Base-by-base conservation (phyloP, 2,113 vertebrate genomes). In the Psittacus erithacus region DNA sequence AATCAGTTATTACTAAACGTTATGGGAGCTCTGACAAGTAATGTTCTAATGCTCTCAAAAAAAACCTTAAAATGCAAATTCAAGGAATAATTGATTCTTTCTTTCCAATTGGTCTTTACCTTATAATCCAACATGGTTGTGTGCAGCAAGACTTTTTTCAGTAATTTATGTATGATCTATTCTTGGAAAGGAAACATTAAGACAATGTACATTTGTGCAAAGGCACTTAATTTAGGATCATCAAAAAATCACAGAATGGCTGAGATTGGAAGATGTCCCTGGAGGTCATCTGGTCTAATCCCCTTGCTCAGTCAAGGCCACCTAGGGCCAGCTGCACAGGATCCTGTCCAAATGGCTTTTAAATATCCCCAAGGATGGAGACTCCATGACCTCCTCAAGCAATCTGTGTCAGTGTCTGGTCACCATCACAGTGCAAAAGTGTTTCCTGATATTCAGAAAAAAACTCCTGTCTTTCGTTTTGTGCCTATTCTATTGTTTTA, bases 301-400 rank as follows among this genome's bases (percentile, higher is more conserved):
- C 2, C 8, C 3, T 13, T 60, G 16, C 25, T 73, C 47, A 47
- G 11, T 9, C 16, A 62, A 24, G 41, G 20, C 4, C 1, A 47
- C 23, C 22, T 57, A 17, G 12, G 20, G 4, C 1, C 0, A 1
- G 5, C 14, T 57, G 3, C 6, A 6, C 41, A 69, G 44, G 14
- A 35, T 19, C 13, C 6, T 41, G 18, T 25, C 11, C 6, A 57
- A 53, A 7, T 1, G 4, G 9, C 1, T 43, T 85, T 50, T 62
- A 7, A 46, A 60, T 65, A 57, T 29, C 13, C 25, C 53, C 29
- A 35, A 47, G 22, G 13, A 57, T 17, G 31, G 9, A 50, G 31
- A 43, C 13, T 59, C 13, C 33, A 59, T 9, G 39, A 29, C 2
- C 1, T 18, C 8, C 14, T 19, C 53, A 16, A 8, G 10, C 9